Base-by-base conservation (phyloP, 2,113 vertebrate genomes). In the Clarias batrachus region DNA sequence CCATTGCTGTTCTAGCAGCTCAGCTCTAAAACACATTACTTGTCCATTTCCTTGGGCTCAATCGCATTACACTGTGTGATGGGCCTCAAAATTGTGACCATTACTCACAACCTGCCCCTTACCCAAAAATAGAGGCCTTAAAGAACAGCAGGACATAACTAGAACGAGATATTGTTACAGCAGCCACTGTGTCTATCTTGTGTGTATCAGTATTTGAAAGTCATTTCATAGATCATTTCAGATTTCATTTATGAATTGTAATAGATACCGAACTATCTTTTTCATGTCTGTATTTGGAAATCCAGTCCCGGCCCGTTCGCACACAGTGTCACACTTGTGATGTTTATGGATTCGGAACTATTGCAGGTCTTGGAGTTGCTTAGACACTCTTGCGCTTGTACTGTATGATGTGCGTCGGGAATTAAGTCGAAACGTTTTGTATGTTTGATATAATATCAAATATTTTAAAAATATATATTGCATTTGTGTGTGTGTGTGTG, bases 21-120 rank as follows among this genome's bases (percentile, higher is more conserved):
- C 21, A 82, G 71, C 87, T 81, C 78, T 30, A 81, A 88, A 87
- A 82, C 76, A 54, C n/a, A 86, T 90, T 88, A 86, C 48, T 14
- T 62, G 54, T 70, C 56, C 57, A 77, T 83, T 78, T 82, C 21
- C 73, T 62, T 83, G 3, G 60, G 80, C 63, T 89, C 57, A 73
- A 56, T 86, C 54, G 33, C 71, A 62, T 89, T 82, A 89, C 68
- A 30, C 63, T 54, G 85, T 65, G 33, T 83, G 56, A 82, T 82
- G 79, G 63, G 25, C 56, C 66, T 74, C 41, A 83, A 76, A 86
- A 80, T 86, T 78, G 81, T 33, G 27, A 41, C 41, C 81, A 60
- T 78, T 71, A 56, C 56, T 86, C 82, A 84, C 63, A 57, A 60
- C 65, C 65, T 30, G 19, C 37, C 65, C 65, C 21, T 74, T 11